These are phyloP conservation scores for Montipora efflorescens DNA, from an alignment of 64 coral and sea anemone genomes.

Conservation along the genomic window DNA sequence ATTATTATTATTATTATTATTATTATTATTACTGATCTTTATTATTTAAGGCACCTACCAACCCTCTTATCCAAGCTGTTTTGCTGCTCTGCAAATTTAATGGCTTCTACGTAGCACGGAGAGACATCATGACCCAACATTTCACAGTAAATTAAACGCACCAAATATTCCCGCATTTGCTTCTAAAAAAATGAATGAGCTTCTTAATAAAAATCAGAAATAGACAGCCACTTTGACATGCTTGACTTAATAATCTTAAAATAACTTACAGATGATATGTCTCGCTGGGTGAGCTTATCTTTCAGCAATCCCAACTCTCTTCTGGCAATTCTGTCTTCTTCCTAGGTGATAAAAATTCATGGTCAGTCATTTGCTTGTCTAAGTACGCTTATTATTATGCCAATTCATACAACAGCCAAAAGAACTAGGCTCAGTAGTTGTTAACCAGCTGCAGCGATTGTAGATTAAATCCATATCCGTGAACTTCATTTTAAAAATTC, in stretches of 20 bases:
- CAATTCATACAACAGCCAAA: no score
- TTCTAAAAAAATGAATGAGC: slow-evolving; percentile 55
- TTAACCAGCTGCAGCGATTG: no score
- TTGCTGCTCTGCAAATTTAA: slow-evolving; percentile 95
- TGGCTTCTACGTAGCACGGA: slow-evolving; percentile 85
- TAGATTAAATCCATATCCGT: no score
- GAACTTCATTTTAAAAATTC: no score
- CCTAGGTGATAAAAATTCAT: slow-evolving; percentile 33
- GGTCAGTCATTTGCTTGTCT: not conserved
- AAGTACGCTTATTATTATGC: no score
- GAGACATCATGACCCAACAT: slow-evolving; percentile 96
- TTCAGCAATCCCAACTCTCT: slow-evolving; percentile 74
- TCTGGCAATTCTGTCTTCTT: slow-evolving; percentile 86
- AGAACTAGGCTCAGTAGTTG: no score
- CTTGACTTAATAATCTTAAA: not conserved
- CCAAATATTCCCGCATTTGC: slow-evolving; percentile 89
- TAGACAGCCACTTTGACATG: not conserved
- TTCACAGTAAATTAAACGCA: slow-evolving; percentile 94
- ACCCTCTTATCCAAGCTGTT: slow-evolving; percentile 85
- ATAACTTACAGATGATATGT: slow-evolving; percentile 70
- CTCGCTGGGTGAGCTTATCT: slow-evolving; percentile 72
- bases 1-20: no score
- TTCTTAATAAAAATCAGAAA: not conserved
- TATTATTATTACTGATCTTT: not conserved
- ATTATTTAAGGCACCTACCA: slow-evolving; percentile 44